Conservation (phyloP, 2,797 vertebrate genomes). For the Hephaestus fuliginosus region DNA sequence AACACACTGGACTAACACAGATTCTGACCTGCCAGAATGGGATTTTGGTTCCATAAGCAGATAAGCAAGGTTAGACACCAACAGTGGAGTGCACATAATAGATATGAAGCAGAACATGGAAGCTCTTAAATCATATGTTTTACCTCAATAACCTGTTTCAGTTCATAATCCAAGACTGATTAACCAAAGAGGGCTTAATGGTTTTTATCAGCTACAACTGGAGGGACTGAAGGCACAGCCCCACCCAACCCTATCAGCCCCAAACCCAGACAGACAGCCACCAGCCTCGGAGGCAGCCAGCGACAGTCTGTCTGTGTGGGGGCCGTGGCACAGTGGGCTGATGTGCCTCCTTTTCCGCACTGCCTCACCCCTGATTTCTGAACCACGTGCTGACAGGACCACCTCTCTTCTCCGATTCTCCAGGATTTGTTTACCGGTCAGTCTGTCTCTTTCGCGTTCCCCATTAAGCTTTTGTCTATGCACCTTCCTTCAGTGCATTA, state of each 20-base stretch:
- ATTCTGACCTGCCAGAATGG: slow-evolving; percentile 39
- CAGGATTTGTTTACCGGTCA: slow-evolving; percentile 3
- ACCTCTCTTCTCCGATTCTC: neutral
- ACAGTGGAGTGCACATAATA: neutral
- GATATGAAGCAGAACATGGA: slow-evolving; percentile 12
- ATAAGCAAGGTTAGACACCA: slow-evolving; percentile 40
- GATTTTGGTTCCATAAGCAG: slow-evolving; percentile 53
- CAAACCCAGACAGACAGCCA: slow-evolving; percentile 54
- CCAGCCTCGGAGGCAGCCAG: slow-evolving; percentile 39
- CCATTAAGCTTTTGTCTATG: slow-evolving; percentile 17
- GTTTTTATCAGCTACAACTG: slow-evolving; percentile 30
- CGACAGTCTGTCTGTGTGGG: slow-evolving; percentile 38
- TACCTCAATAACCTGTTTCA: slow-evolving; percentile 18
- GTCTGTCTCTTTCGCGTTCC: slow-evolving; percentile 3
- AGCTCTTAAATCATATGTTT: slow-evolving; percentile 29
- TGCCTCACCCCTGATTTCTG: slow-evolving; percentile 5
- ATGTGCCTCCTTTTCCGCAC: slow-evolving; percentile 3
- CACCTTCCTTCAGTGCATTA: slow-evolving; percentile 5
- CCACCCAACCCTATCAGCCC: slow-evolving; percentile 50
- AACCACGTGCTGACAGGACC: neutral
- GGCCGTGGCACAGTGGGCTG: slow-evolving; percentile 3
- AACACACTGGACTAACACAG: slow-evolving; percentile 42
- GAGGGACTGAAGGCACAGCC: slow-evolving; percentile 29
- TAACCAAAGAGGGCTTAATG: slow-evolving; percentile 38
- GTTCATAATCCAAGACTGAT: slow-evolving; percentile 47